Conservation (phyloP, 2,888 invertebrate genomes). For the Dascillus cervinus region DNA sequence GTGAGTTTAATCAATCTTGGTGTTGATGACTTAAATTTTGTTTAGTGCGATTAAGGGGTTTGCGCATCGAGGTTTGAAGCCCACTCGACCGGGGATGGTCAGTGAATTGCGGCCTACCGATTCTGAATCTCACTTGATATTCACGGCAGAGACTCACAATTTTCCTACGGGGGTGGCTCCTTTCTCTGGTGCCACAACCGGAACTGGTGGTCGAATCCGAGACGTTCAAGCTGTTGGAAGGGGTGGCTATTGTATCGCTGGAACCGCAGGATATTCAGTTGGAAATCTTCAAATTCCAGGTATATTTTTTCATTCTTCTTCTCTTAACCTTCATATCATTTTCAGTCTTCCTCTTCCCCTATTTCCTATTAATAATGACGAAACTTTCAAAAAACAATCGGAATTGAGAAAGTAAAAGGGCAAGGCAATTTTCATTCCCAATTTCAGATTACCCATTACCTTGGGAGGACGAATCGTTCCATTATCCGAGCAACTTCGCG, state of each 20-base stretch:
- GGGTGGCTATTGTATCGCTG: conserved; percentile 90
- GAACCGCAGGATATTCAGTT: conserved; percentile 94
- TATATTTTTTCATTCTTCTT: too few species aligned
- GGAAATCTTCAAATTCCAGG: conserved; percentile 89
- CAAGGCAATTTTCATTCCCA: too few species aligned
- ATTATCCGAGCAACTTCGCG: conserved; percentile 87
- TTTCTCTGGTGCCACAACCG: conserved; percentile 96
- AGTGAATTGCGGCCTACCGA: conserved; percentile 48
- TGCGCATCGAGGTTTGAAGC: conserved; percentile 59
- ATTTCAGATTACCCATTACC: conserved; percentile 69
- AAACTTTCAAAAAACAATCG: too few species aligned
- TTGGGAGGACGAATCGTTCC: conserved; percentile 71
- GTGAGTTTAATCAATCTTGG: conserved; percentile 37
- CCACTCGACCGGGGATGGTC: conserved; percentile 58
- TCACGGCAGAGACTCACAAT: conserved; percentile 98
- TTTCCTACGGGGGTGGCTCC: conserved; percentile 97
- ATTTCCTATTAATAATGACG: too few species aligned
- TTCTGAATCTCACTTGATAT: conserved; percentile 78
- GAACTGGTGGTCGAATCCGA: conserved; percentile 90
- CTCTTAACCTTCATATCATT: too few species aligned
- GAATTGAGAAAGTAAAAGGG: too few species aligned
- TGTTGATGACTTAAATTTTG: conserved; percentile 3
- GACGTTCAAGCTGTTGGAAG: conserved; percentile 94
- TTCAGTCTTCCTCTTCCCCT: too few species aligned
- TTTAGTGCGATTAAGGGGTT: conserved; percentile 83